Evolutionary conservation across 2,113 vertebrate species (phyloP).

Genomic region (Scolopax mira): DNA sequence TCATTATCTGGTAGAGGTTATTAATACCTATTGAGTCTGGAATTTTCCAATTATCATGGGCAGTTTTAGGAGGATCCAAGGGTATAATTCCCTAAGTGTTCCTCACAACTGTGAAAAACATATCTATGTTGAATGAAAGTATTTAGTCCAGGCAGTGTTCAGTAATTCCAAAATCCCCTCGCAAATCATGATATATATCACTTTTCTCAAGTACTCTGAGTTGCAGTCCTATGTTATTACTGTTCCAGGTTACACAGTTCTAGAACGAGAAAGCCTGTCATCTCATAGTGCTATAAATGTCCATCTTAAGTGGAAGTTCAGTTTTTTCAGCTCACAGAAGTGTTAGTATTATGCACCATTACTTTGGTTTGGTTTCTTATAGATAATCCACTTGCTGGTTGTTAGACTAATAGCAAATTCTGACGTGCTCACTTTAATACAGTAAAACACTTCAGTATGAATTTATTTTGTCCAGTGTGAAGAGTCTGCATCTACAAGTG

Average conservation of each 20-base stretch:
- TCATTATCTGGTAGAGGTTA: background rate
- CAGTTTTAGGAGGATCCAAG: background rate
- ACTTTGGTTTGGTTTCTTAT: background rate
- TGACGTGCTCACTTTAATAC: background rate
- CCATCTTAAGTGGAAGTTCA: background rate
- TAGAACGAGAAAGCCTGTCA: slow-evolving; percentile 3
- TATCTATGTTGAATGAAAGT: background rate
- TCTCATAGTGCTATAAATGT: background rate
- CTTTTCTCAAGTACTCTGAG: background rate
- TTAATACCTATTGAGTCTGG: background rate
- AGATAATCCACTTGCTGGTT: background rate
- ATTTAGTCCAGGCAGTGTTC: background rate
- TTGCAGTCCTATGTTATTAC: background rate
- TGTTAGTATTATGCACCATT: background rate
- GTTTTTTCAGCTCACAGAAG: background rate
- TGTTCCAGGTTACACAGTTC: background rate
- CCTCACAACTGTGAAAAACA: background rate
- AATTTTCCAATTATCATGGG: background rate
- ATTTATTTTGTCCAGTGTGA: background rate
- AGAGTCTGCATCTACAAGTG: background rate
- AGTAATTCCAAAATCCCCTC: background rate
- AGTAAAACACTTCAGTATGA: background rate
- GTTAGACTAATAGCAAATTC: background rate
- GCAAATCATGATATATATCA: background rate
- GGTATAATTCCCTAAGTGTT: background rate